Evolutionary conservation across 2,797 vertebrate species (phyloP).

Genomic region (Phalloptychus januarius): DNA sequence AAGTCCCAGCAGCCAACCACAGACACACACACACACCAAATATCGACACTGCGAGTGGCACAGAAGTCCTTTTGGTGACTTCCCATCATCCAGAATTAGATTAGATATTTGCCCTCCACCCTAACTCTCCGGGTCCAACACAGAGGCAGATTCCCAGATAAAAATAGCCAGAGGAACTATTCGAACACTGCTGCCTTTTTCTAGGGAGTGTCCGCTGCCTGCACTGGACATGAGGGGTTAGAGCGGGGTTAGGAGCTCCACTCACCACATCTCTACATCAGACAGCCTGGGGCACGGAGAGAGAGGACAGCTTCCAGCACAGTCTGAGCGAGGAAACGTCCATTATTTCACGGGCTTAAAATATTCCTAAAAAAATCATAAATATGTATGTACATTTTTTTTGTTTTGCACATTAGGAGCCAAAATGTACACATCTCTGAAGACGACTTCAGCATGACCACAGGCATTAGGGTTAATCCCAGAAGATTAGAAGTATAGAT

Average conservation of each 20-base stretch:
- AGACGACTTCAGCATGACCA: slow-evolving; percentile 48
- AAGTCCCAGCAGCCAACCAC: slow-evolving; percentile 72
- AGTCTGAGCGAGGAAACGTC: neutral
- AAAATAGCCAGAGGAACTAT: slow-evolving; percentile 81
- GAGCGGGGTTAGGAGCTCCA: slow-evolving; percentile 74
- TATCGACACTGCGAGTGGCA: slow-evolving; percentile 68
- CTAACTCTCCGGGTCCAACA: slow-evolving; percentile 65
- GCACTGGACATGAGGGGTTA: slow-evolving; percentile 71
- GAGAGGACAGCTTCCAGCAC: slow-evolving; percentile 23
- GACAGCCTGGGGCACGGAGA: slow-evolving; percentile 40
- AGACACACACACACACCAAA: slow-evolving; percentile 48
- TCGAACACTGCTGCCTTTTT: slow-evolving; percentile 78
- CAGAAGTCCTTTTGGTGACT: slow-evolving; percentile 76
- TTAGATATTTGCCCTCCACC: slow-evolving; percentile 77
- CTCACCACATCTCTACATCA: slow-evolving; percentile 53
- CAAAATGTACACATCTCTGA: slow-evolving; percentile 36
- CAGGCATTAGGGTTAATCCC: slow-evolving; percentile 67
- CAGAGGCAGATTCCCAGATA: slow-evolving; percentile 82
- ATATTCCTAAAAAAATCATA: neutral
- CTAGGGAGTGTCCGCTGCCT: slow-evolving; percentile 73
- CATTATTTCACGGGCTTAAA: neutral
- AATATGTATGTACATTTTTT: neutral
- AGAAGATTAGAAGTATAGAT: slow-evolving; percentile 68
- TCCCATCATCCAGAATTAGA: slow-evolving; percentile 79
- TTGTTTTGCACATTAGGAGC: slow-evolving; percentile 34